Evolutionary conservation across 2,888 invertebrate genomes (phyloP).

Genomic region (Andrena chrysosceles): DNA sequence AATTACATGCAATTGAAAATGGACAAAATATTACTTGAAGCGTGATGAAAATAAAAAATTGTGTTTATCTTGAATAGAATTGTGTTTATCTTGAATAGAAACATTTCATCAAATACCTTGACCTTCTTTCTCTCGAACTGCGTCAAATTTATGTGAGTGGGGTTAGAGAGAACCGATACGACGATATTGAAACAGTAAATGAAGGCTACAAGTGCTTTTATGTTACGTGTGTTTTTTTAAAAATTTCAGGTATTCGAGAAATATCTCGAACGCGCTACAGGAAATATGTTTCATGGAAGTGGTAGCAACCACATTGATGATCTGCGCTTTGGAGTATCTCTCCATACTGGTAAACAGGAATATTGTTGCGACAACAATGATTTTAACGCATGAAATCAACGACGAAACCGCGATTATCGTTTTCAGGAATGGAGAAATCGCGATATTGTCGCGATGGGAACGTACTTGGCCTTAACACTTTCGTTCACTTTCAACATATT

Average conservation of each 20-base stretch:
- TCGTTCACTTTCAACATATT: constrained; percentile 66
- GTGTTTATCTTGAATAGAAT: too few species aligned
- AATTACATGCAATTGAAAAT: too few species aligned
- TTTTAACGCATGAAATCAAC: too few species aligned
- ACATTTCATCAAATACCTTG: too few species aligned
- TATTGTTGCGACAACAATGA: neutral
- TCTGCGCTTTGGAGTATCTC: constrained; percentile 79
- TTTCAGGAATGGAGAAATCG: constrained; percentile 37
- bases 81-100: too few species aligned
- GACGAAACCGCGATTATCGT: too few species aligned
- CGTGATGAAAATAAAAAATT: too few species aligned
- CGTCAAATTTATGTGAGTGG: too few species aligned
- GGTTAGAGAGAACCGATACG: too few species aligned
- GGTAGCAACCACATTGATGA: constrained; percentile 76
- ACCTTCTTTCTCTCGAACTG: too few species aligned
- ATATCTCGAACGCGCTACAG: constrained; percentile 1
- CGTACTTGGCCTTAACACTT: constrained; percentile 53
- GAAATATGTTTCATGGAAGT: constrained; percentile 74
- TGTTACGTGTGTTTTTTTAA: neutral
- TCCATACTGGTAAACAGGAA: constrained; percentile 73
- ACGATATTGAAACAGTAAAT: too few species aligned
- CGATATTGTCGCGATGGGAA: constrained; percentile 34
- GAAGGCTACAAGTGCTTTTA: neutral
- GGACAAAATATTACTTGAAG: too few species aligned
- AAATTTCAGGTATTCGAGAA: constrained; percentile 26